Evolutionary conservation across 2,797 vertebrate species (phyloP).

Genomic region (Hemibagrus guttatus): DNA sequence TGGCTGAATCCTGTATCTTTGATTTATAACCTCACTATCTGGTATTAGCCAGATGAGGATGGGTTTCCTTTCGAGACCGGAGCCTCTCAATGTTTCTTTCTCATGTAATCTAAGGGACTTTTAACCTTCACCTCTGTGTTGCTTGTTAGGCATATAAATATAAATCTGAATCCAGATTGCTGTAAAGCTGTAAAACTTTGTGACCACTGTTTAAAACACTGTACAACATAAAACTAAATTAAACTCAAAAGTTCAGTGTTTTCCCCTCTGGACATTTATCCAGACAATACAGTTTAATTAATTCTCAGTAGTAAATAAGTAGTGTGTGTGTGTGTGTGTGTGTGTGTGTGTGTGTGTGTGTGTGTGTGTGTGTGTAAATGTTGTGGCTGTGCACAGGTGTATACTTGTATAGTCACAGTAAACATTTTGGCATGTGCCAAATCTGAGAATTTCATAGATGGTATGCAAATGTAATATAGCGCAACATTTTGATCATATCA

Average conservation of each 20-base stretch:
- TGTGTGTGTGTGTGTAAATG: background rate
- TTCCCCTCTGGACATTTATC: background rate
- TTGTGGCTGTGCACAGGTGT: background rate
- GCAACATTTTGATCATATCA: conserved; percentile 22
- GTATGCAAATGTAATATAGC: conserved; percentile 16
- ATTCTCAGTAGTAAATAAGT: background rate
- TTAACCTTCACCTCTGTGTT: background rate
- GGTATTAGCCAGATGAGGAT: background rate
- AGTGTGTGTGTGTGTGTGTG: background rate
- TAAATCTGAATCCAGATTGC: background rate
- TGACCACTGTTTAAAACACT: background rate
- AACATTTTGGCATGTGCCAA: background rate
- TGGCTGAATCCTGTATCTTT: background rate
- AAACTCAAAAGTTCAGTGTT: background rate
- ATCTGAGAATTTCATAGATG: conserved; percentile 5
- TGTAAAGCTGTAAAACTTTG: background rate
- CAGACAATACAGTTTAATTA: background rate
- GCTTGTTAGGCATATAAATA: background rate
- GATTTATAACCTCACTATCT: background rate
- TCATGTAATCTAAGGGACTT: background rate
- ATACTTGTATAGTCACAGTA: background rate
- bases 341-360: background rate
- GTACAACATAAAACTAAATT: background rate
- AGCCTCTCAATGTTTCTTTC: background rate
- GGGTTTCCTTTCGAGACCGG: background rate